Base-by-base conservation (phyloP, 2,888 invertebrate species). In the Harpalus rubripes region DNA sequence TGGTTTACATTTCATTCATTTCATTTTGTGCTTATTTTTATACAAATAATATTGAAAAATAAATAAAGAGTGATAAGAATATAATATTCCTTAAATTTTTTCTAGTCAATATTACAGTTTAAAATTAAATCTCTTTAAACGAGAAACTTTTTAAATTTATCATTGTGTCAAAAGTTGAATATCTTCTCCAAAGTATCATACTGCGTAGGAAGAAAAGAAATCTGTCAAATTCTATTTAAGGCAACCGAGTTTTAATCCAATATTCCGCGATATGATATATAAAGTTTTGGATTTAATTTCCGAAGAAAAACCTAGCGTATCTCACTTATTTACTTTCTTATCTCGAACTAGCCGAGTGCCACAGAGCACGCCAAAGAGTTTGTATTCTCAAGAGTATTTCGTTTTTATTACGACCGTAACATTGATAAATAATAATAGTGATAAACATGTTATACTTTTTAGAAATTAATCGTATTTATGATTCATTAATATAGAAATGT, bases 211-310 rank as follows among this genome's bases (percentile, higher is more conserved):
- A 44, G 72, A 74, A 74, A 74, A 18, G 72, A 44, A 74, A 74
- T 74, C 72, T 74, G 72, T 74, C 72, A 74, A 74, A 74, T 44
- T 74, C 44, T 44, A 74, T 74, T 74, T 74, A 74, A 16, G 41
- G 16, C 32, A 44, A 74, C 44, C 16, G 16, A 44, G 44, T 74
- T 79, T 32, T 79, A 61, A 79, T 58, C 79, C 79, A 79, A 79
- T 79, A 79, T 81, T 81, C 44, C 32, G 63, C 81, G 65, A 81
- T 81, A 61, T 59, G 79, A 80, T 80, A 80, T 80, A 80, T 80
- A 80, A 80, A 80, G 59, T 80, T 80, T 32, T 32, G 79, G 41
- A 81, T 81, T 81, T 81, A 81, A 81, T 81, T 81, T 81, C 81
- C 81, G 39, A 65, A 39, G 65, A 65, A 81, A 81, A 65, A 78